Conservation (phyloP, 1,140 invertebrate species). For the Lordiphosa clarofinis region DNA sequence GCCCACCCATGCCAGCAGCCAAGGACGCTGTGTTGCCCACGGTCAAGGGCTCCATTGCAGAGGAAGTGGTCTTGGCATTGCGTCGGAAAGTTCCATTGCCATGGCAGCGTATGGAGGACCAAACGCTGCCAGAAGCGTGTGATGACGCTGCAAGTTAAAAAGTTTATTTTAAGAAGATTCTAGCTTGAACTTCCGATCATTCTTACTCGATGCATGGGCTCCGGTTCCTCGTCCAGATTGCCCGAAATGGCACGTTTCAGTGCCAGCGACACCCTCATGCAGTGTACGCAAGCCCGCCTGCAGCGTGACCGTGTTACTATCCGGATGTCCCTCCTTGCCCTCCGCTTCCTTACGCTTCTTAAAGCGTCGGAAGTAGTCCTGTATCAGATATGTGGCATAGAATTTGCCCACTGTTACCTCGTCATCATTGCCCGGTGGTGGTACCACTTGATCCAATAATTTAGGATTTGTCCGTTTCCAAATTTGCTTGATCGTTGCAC, state of each 20-base stretch:
- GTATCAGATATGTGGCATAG: conserved; percentile 99
- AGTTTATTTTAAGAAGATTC: neutral
- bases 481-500: conserved; percentile 98
- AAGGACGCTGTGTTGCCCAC: conserved; percentile 37
- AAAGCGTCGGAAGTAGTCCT: conserved; percentile 99
- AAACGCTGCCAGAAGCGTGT: conserved; percentile 97
- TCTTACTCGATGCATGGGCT: conserved; percentile 96
- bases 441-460: conserved; percentile 99
- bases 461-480: conserved; percentile 99
- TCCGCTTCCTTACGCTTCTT: conserved; percentile 99
- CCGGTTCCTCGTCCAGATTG: conserved; percentile 95
- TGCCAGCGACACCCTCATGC: conserved; percentile 98
- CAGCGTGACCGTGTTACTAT: conserved; percentile 88
- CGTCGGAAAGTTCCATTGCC: conserved; percentile 77
- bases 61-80: conserved; percentile 53
- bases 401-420: conserved; percentile 99
- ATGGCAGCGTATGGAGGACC: conserved; percentile 91
- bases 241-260: conserved; percentile 98
- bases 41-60: conserved; percentile 60
- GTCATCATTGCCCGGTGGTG: conserved; percentile 98
- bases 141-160: conserved; percentile 88
- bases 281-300: conserved; percentile 97
- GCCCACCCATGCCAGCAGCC: conserved; percentile 45
- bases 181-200: neutral
- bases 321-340: conserved; percentile 89